phyloP scores from a whole-genome alignment of 2,113 vertebrate species.

The Hypomesus transpacificus region DNA sequence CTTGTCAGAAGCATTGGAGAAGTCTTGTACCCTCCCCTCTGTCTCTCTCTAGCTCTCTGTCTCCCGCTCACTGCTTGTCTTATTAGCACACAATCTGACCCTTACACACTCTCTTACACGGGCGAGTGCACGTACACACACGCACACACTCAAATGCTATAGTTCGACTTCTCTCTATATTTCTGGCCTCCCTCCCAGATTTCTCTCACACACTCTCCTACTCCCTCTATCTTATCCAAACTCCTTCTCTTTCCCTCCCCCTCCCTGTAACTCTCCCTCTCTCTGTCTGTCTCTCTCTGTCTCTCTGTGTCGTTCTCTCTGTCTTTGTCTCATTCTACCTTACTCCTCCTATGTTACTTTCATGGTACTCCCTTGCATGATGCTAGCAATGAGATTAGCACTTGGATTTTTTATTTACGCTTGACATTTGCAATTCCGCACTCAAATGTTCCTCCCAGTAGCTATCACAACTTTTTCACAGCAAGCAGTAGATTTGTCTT shows the following conservation, averaged over 20 bases:
- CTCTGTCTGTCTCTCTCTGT: constrained; percentile 4
- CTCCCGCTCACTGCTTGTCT: constrained; percentile 25
- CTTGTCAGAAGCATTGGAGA: constrained; percentile 35
- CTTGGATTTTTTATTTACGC: constrained; percentile 36
- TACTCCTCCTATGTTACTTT: neutral
- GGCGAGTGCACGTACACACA: neutral
- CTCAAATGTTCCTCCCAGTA: neutral
- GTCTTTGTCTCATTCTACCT: neutral
- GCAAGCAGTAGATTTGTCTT: neutral
- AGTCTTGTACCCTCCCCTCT: constrained; percentile 35
- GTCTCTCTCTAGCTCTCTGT: constrained; percentile 25
- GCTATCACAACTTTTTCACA: neutral
- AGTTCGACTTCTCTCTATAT: too few species aligned
- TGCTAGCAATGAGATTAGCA: constrained; percentile 11
- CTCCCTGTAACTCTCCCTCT: neutral
- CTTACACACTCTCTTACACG: neutral
- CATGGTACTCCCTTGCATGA: constrained; percentile 1
- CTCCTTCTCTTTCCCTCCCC: constrained; percentile 8
- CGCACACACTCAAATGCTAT: neutral
- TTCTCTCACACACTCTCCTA: neutral
- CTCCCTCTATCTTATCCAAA: neutral
- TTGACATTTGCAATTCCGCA: constrained; percentile 33
- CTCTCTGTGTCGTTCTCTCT: constrained; percentile 10
- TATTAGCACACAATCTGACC: constrained; percentile 15
- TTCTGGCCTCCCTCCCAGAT: too few species aligned